These are phyloP conservation scores for Sweltsa coloradensis DNA, from an alignment of 1,140 invertebrate genomes.

Conservation along the genomic window DNA sequence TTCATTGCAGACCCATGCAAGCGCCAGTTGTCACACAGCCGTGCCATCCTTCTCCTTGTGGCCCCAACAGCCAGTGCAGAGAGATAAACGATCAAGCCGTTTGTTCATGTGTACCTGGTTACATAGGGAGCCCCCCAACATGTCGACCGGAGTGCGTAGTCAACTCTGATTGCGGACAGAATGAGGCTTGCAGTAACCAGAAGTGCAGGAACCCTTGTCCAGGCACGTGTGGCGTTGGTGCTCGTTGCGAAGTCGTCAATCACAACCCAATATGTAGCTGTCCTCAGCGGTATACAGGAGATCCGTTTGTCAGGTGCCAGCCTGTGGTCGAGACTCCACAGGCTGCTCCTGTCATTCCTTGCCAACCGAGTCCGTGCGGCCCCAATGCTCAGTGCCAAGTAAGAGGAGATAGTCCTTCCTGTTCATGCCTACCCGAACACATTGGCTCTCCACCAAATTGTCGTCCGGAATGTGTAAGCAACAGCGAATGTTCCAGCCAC, in stretches of 20 bases:
- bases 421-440: constrained; percentile 47
- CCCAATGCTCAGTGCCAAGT: constrained; percentile 51
- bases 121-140: constrained; percentile 19
- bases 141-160: constrained; percentile 24
- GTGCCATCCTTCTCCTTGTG: constrained; percentile 53
- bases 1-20: constrained; percentile 36
- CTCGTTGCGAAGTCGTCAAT: constrained; percentile 26
- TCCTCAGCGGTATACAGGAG: constrained; percentile 23
- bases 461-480: constrained; percentile 49
- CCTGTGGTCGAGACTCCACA: constrained; percentile 5
- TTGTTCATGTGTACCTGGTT: constrained; percentile 20
- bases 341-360: constrained; percentile 41
- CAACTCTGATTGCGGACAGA: constrained; percentile 20
- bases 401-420: constrained; percentile 43
- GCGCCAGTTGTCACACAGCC: constrained; percentile 33
- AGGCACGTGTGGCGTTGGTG: constrained; percentile 28
- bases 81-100: constrained; percentile 21
- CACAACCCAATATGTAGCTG: constrained; percentile 27
- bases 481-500: constrained; percentile 44
- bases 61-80: constrained; percentile 39
- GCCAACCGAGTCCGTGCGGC: constrained; percentile 55
- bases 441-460: constrained; percentile 50
- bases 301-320: constrained; percentile 21
- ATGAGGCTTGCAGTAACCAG: constrained; percentile 16
- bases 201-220: constrained; percentile 19